phyloP scores from a whole-genome alignment of 1,140 invertebrate genomes.

The Drosophila sturtevanti region DNA sequence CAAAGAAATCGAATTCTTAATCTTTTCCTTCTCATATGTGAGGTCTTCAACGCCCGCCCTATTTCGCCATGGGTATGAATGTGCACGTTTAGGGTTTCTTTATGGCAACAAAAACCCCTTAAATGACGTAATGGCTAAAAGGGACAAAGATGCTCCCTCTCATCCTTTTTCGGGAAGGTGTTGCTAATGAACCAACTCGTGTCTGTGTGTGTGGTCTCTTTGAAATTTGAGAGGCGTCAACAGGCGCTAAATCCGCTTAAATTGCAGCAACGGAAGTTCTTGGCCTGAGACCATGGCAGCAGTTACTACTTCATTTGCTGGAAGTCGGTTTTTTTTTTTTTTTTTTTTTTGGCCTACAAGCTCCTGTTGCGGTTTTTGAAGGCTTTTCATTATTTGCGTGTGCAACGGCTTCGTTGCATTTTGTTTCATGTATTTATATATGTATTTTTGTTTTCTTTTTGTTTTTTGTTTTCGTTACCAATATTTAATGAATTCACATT shows the following conservation, averaged over 20 bases:
- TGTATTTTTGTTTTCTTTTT: constrained; percentile 8
- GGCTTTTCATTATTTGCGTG: constrained; percentile 23
- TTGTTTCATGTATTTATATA: neutral
- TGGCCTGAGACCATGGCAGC: constrained; percentile 12
- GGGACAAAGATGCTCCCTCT: constrained; percentile 18
- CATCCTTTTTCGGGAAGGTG: constrained; percentile 41
- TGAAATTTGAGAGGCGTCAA: constrained; percentile 82
- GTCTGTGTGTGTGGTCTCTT: constrained; percentile 58
- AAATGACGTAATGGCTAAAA: constrained; percentile 45
- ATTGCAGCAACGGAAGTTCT: constrained; percentile 47
- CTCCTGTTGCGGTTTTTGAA: constrained; percentile 4
- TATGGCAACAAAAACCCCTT: constrained; percentile 36
- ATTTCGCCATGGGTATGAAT: constrained; percentile 26
- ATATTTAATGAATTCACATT: constrained; percentile 67
- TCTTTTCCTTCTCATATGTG: constrained; percentile 43
- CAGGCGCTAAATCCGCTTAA: constrained; percentile 81
- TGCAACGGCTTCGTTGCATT: constrained; percentile 60
- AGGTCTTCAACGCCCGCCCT: constrained; percentile 58
- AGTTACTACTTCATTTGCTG: constrained; percentile 2
- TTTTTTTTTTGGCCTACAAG: neutral
- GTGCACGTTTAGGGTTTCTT: constrained; percentile 54
- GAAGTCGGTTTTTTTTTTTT: no score
- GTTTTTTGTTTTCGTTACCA: constrained; percentile 52
- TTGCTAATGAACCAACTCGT: constrained; percentile 62
- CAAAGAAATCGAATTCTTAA: constrained; percentile 27